Evolutionary conservation across 2,797 vertebrate species (phyloP).

Genomic region (Malacoctenus gilli): DNA sequence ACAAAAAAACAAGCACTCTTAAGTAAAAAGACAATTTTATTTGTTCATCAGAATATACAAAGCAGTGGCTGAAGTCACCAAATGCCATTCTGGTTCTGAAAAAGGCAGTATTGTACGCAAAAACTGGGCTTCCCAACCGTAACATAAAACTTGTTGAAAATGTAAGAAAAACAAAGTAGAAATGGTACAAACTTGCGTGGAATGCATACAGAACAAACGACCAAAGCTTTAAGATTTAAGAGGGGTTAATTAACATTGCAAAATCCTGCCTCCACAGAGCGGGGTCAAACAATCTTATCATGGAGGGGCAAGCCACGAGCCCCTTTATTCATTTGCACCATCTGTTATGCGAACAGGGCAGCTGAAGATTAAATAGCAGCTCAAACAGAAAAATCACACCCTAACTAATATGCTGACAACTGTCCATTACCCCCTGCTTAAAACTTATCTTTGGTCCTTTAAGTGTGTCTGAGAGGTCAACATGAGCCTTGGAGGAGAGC

Average conservation of each 20-base stretch:
- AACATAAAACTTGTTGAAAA: conserved; percentile 77
- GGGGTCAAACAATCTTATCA: conserved; percentile 65
- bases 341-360: conserved; percentile 82
- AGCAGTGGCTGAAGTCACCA: conserved; percentile 88
- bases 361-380: conserved; percentile 82
- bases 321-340: conserved; percentile 76
- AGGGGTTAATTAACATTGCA: conserved; percentile 84
- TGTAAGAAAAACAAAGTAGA: conserved; percentile 77
- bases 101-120: conserved; percentile 79
- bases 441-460: conserved; percentile 90
- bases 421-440: conserved; percentile 85
- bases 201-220: conserved; percentile 86
- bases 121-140: conserved; percentile 77
- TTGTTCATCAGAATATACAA: conserved; percentile 92
- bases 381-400: conserved; percentile 80
- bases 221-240: conserved; percentile 86
- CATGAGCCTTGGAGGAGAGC: conserved; percentile 80
- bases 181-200: conserved; percentile 84
- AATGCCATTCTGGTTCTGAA: conserved; percentile 80
- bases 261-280: conserved; percentile 64
- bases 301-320: conserved; percentile 66
- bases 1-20: conserved; percentile 47
- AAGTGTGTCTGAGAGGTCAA: conserved; percentile 85
- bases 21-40: conserved; percentile 89
- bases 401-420: conserved; percentile 77